Evolutionary conservation across 2,113 vertebrate species (phyloP), one percentile per base, ranked within the genome.

Genomic region (Protobothrops mucrosquamatus): DNA sequence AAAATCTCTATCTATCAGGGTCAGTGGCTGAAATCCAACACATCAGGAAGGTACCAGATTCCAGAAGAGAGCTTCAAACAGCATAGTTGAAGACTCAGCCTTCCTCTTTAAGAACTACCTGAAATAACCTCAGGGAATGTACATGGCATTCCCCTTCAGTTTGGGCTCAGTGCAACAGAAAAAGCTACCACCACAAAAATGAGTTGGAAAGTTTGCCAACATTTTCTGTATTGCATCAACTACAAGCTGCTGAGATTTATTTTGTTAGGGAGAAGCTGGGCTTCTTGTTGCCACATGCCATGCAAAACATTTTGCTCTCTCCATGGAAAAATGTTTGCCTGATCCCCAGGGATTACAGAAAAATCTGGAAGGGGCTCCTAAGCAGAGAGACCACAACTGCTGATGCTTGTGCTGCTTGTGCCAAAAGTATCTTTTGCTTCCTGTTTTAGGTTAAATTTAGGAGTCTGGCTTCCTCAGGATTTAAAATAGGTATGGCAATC

Each of bases 181-280:
- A 54, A 43, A 22, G 34, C 74, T 7, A 81, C 11, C 89, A 74
- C 6, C n/a, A 3, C 18, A 39, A 24, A 24, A 29, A 81, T 81
- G 74, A 18, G 34, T 61, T 24, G 26, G 43, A 52, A 51, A 23
- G 18, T n/a, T 34, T n/a, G 56, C 56, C 1, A 1, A 18, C 8
- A 22, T 51, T n/a, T 34, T 29, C 61, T 11, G 18, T 23, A 29
- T 9, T 51, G 64, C n/a, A 43, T 3, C 34, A 20, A 11, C 14
- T 54, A 12, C 54, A 89, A 92, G 93, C 61, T 51, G 64, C 94
- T 91, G 94, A 64, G 86, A 86, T 93, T 94, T 52, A 89, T 89
- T 90, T 34, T 61, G 64, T 46, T 59, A 34, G 34, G 88, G 26
- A 55, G 69, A 89, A 57, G 34, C 26, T 52, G 69, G 54, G 26